A percentile compares a stretch with the other conserved stretches of the same genome.
phyloP scores from a whole-genome alignment of 2,113 vertebrate species.

The Athene cunicularia region DNA sequence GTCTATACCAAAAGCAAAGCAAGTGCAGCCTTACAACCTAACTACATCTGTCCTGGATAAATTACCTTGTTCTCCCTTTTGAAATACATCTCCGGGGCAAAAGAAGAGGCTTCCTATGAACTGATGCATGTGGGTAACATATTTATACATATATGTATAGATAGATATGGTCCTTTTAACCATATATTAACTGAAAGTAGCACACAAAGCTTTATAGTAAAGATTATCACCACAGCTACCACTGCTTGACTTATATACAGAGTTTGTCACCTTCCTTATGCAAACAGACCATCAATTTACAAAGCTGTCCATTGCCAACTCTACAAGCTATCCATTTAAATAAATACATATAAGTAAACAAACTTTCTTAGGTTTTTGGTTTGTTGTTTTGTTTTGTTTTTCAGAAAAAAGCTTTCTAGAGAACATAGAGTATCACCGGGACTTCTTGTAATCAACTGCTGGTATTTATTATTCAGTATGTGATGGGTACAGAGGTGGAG shows the following conservation, averaged over 20 bases:
- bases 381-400: background rate
- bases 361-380: background rate
- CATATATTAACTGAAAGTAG: background rate
- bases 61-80: background rate
- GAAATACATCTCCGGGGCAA: background rate
- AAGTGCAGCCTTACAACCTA: background rate
- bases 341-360: background rate
- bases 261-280: background rate
- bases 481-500: background rate
- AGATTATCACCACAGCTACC: background rate
- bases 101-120: background rate
- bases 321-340: background rate
- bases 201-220: background rate
- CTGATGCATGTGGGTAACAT: background rate
- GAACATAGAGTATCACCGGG: background rate
- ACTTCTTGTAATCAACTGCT: background rate
- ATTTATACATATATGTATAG: background rate
- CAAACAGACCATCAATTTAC: background rate
- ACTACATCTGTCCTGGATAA: background rate
- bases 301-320: background rate
- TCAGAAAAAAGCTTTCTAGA: background rate
- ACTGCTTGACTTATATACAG: background rate
- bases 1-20: background rate
- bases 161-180: background rate
- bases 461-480: background rate